Base-by-base conservation (phyloP, 2,888 invertebrate species). In the Lepidocyrtoides sp. region DNA sequence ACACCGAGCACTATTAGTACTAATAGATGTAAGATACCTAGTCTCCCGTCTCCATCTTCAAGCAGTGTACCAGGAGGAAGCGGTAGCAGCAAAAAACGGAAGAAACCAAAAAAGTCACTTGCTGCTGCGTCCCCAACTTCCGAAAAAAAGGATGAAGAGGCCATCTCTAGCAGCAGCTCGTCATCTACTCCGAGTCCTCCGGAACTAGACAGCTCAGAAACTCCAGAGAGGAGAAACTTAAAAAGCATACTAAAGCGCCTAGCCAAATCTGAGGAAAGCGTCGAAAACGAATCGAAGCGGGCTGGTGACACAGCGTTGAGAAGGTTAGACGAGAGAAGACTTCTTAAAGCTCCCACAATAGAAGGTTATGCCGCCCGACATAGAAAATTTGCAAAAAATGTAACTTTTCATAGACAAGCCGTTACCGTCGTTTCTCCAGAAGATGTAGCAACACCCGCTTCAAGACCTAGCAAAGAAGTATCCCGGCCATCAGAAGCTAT, bases 331-430 rank as follows among this genome's bases (percentile, higher is more conserved):
- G 95, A 97, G 87, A 96, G 96, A 94, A 97, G 96, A 95, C 95
- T 98, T 92, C 97, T 97, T 95, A 96, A 97, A 94, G 98, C 98
- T 36, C 98, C 97, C 92, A 98, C 98, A 91, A 96, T 98, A 94
- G 98, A 98, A 96, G 98, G 98, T 0, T 98, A 98, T 95, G 98
- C 98, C 91, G 98, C 98, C 82, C 96, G 98, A 95, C 98, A 98
- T 95, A 90, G 94, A 41, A 98, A 98, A 95, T 97, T 98, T 95
- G 96, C 97, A 82, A 98, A 98, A 96, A 98, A 98, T 95, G 98
- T 98, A 93, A 98, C 98, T 92, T 98, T 98, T 96, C 97, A 98
- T 95, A 96, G 97, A 92, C 97, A 98, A 95, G 94, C 94, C 26
- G 94, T 94, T 10, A 98, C 98, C 85, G 96, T 98, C 95, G 97